Percentiles rank a stretch among this genome's conserved stretches.
These are phyloP conservation scores for Zaprionus davidi DNA, from an alignment of 1,140 invertebrate genomes.

Conservation along the genomic window DNA sequence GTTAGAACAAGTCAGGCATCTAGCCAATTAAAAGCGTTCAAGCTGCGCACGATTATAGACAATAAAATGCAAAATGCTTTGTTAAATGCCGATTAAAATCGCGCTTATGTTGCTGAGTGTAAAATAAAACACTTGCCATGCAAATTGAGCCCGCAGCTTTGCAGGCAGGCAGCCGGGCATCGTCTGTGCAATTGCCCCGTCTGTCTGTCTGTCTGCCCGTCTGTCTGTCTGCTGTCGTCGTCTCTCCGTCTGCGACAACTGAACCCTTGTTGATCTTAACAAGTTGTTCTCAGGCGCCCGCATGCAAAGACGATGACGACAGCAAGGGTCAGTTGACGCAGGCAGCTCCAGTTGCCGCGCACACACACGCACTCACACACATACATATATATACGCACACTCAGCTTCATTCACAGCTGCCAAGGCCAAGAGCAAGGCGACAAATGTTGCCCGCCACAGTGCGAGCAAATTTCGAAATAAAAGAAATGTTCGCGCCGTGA, in stretches of 20 bases:
- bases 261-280: slow-evolving; percentile 34
- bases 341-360: slow-evolving; percentile 1
- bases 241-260: slow-evolving; percentile 4
- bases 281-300: slow-evolving; percentile 7
- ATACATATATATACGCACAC: background rate
- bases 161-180: background rate
- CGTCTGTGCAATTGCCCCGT: background rate
- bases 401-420: background rate
- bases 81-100: slow-evolving; percentile 37
- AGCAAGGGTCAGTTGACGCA: slow-evolving; percentile 21
- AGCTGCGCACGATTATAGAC: slow-evolving; percentile 4
- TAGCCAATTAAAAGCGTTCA: slow-evolving; percentile 2
- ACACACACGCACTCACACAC: slow-evolving; percentile 1
- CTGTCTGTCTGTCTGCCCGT: background rate
- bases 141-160: slow-evolving; percentile 15
- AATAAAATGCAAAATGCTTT: slow-evolving; percentile 32
- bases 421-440: slow-evolving; percentile 35
- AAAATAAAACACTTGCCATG: slow-evolving; percentile 30
- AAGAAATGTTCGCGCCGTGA: slow-evolving; percentile 54
- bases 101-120: slow-evolving; percentile 24
- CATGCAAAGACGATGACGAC: slow-evolving; percentile 30
- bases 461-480: slow-evolving; percentile 63
- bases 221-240: background rate
- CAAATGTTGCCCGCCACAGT: slow-evolving; percentile 25
- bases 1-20: background rate